These are phyloP conservation scores for Dendrocincla tyrannina DNA, from an alignment of 2,797 vertebrate species.

Conservation along the genomic window DNA sequence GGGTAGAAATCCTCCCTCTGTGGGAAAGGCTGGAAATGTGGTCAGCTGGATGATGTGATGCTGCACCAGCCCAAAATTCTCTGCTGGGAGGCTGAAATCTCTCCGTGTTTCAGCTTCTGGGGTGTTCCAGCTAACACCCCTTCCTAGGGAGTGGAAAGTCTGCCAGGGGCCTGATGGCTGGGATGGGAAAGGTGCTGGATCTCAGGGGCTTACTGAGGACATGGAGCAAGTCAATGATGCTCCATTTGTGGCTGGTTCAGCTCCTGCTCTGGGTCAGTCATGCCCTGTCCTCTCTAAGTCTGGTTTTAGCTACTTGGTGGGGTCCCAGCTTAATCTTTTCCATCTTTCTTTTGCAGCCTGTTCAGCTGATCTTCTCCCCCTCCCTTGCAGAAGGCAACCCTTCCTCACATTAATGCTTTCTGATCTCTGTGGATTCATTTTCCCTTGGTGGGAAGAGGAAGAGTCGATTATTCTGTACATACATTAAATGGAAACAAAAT, in stretches of 20 bases:
- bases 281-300: neutral
- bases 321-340: neutral
- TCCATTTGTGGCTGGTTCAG: neutral
- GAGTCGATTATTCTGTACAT: neutral
- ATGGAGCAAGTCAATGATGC: neutral
- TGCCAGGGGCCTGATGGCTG: neutral
- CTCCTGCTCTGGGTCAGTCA: neutral
- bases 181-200: neutral
- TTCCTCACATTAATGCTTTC: neutral
- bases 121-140: neutral
- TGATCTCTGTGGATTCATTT: conserved; percentile 24
- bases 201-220: rapidly evolving
- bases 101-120: neutral
- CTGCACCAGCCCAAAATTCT: neutral
- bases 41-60: too few species aligned
- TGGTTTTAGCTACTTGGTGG: neutral
- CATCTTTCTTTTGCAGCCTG: neutral
- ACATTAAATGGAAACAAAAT: conserved; percentile 13
- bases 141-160: neutral
- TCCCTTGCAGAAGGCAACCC: neutral
- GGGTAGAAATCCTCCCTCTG: neutral
- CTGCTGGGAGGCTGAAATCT: neutral
- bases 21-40: neutral
- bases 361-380: neutral
- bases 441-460: neutral